Conservation (phyloP, 2,797 vertebrate genomes). For the Helicolenus hilgendorfi region DNA sequence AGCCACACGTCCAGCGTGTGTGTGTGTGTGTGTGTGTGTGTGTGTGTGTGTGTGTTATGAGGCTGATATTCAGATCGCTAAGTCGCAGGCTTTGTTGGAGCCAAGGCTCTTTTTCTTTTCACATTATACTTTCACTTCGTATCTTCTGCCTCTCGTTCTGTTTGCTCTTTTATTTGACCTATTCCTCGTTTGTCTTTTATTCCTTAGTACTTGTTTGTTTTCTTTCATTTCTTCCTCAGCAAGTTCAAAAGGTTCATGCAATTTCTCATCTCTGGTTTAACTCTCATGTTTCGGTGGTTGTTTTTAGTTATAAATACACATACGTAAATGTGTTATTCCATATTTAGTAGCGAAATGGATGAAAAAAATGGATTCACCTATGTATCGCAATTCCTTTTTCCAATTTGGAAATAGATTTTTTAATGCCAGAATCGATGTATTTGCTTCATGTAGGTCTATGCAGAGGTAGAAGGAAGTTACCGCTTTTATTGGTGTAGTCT, state of each 20-base stretch:
- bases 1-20: conserved; percentile 17
- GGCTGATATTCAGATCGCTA: conserved; percentile 43
- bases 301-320: background rate
- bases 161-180: background rate
- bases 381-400: no score
- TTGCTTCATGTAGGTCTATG: no score
- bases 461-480: no score
- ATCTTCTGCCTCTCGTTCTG: background rate
- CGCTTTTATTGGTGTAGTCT: no score
- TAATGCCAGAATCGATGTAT: no score
- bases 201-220: background rate
- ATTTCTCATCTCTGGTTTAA: background rate
- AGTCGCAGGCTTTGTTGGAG: conserved; percentile 23
- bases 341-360: no score
- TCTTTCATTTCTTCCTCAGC: background rate
- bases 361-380: no score
- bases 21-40: conserved; percentile 4
- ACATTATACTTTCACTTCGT: background rate
- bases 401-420: no score
- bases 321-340: background rate
- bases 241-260: background rate
- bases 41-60: background rate
- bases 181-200: background rate
- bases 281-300: background rate
- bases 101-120: conserved; percentile 7